These are phyloP conservation scores for Escarpia spicata DNA, from an alignment of 2,888 invertebrate species.

Conservation along the genomic window DNA sequence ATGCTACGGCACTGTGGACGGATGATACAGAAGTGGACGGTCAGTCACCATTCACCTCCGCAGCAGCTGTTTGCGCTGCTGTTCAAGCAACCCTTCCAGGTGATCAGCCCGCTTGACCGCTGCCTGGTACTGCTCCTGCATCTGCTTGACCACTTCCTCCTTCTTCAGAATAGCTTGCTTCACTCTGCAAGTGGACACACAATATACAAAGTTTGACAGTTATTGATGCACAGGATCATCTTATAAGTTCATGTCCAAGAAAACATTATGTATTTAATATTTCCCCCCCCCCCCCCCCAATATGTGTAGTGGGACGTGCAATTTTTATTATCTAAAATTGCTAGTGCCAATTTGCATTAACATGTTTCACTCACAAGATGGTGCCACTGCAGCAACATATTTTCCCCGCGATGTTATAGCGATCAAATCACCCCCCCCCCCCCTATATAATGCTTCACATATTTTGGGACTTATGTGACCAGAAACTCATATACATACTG, in stretches of 20 bases:
- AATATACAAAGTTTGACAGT: not conserved
- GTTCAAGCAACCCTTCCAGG: slow-evolving; percentile 63
- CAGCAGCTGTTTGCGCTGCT: slow-evolving; percentile 64
- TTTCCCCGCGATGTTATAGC: too few species aligned
- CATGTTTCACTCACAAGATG: not conserved
- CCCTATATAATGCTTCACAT: too few species aligned
- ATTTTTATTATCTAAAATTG: too few species aligned
- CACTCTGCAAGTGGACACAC: slow-evolving; percentile 53
- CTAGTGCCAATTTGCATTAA: too few species aligned
- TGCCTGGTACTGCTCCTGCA: slow-evolving; percentile 63
- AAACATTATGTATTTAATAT: too few species aligned
- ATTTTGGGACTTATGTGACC: too few species aligned
- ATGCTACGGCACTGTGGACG: not conserved
- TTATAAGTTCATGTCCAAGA: too few species aligned
- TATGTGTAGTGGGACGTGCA: too few species aligned
- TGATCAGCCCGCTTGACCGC: slow-evolving; percentile 66
- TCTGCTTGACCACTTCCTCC: slow-evolving; percentile 63
- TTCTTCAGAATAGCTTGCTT: slow-evolving; percentile 66
- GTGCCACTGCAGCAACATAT: not conserved
- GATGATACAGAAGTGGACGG: not conserved
- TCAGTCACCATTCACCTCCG: not conserved
- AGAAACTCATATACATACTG: too few species aligned
- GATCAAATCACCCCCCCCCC: too few species aligned
- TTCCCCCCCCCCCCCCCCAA: too few species aligned
- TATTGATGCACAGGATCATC: too few species aligned